Evolutionary conservation across 53 echinoderm and acorn worm genomes (phyloP), one percentile per base, ranked within the genome.

Genomic region (Pentamera pediparva): DNA sequence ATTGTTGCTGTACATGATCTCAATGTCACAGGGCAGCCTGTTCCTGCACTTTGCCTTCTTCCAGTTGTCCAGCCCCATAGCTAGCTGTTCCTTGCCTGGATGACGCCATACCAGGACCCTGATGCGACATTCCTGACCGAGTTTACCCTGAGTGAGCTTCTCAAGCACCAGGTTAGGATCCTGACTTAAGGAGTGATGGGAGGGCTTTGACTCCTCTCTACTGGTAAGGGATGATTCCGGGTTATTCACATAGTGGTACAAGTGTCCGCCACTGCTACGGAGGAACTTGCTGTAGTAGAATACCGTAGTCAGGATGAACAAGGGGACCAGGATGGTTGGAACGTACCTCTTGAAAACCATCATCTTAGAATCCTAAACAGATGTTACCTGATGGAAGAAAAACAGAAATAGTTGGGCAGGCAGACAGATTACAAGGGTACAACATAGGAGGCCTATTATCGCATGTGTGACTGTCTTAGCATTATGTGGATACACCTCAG

Each of bases 1-100:
- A 27, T 62, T 71, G 52, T 62, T 76, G 62, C 84, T 84, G 39
- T 84, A 84, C n/a, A 50, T 35, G 2, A 78, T 32, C 72, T 84
- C 84, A 49, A 84, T 40, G 38, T 69, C 62, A 47, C 84, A 84
- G 10, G 78, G 71, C 19, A 78, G 18, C 22, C 54, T 72, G 5
- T 72, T 52, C 4, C 36, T 29, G 27, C 73, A 72, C 20, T 27
- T 19, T 51, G 55, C 73, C 27, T 72, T 72, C 51, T 52, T 52
- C 73, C 73, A 72, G 17, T 35, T 48, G 32, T 72, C 55, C 6
- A 72, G 34, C 2, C 53, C 53, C 12, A 72, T 35, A 3, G 51
- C 54, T n/a, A 29, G 34, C 25, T 72, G 73, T 19, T 72, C 73
- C 17, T 32, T 21, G 1, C 54, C 73, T 50, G 73, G 52, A 10